These are phyloP conservation scores for Aeoliscus strigatus DNA, from an alignment of 2,797 vertebrate species.

Conservation along the genomic window DNA sequence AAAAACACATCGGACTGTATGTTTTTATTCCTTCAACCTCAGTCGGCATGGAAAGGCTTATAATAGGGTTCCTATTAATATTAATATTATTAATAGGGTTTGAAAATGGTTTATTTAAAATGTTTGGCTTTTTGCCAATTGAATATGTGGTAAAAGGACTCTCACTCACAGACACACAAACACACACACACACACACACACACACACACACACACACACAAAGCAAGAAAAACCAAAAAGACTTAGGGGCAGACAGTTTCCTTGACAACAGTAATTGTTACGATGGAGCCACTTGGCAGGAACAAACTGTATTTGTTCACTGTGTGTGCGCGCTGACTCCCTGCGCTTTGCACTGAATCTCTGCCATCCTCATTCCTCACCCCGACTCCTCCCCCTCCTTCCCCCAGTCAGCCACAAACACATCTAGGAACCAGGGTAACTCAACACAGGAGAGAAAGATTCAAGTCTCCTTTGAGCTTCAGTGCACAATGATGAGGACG, in stretches of 20 bases:
- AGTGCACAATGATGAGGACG: too few species aligned
- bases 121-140: too few species aligned
- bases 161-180: constrained; percentile 13
- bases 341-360: constrained; percentile 7
- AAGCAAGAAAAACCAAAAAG: constrained; percentile 38
- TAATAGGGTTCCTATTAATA: too few species aligned
- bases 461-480: too few species aligned
- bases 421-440: too few species aligned
- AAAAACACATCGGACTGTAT: background rate
- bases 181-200: too few species aligned
- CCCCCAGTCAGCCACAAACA: background rate
- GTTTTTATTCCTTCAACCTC: too few species aligned
- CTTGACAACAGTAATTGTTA: constrained; percentile 77
- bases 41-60: too few species aligned
- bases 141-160: too few species aligned
- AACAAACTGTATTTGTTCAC: constrained; percentile 31
- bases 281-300: constrained; percentile 64
- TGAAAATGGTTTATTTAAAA: too few species aligned
- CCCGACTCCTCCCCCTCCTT: background rate
- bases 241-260: constrained; percentile 66
- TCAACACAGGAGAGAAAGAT: background rate
- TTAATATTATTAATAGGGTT: too few species aligned
- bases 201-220: too few species aligned
- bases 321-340: constrained; percentile 2
- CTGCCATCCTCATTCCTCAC: constrained; percentile 4